Base-by-base conservation (phyloP, 2,113 vertebrate genomes). In the Oreochromis aureus region DNA sequence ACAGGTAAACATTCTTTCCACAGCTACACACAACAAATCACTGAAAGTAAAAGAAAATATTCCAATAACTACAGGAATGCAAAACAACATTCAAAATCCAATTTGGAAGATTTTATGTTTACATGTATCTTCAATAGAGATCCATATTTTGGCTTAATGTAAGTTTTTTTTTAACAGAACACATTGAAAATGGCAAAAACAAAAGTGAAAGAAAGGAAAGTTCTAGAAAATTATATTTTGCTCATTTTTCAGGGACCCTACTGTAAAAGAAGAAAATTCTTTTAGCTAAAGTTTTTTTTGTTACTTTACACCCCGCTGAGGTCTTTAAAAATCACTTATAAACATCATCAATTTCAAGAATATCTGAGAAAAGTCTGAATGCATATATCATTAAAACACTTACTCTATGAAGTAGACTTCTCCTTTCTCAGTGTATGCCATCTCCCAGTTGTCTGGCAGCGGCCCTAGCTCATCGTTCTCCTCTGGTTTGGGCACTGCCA, bases 401-500 rank as follows among this genome's bases (percentile, higher is more conserved):
- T 91, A 99, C 99, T 99, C 99, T 89, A 99, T 99, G 92, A 99
- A 99, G 96, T 99, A 99, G 89, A 99, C 98, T 96, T 99, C 99
- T 27, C 98, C 99, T 87, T 99, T 99, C 94, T 99, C 99, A 6
- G 99, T 99, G 92, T 99, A 99, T 51, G 99, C 99, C 98, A 99
- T 99, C 96, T 99, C 99, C 98, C 99, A 99, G 95, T 99, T 99
- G 93, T 99, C 99, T 22, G 99, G 98, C 89, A 99, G 94, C 1
- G 97, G 96, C 15, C 98, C 98, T 83, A 98, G 95, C 66, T 99
- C 98, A 3, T 98, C 98, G 63, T 94, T 97, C 82, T 99, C 97
- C 44, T 98, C 98, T 8, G 96, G 95, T 91, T 98, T 98, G 80
- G 95, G 92, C 3, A 90, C 82, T 13, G 89, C 81, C 12, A 94